These are phyloP conservation scores for Chitala chitala DNA, from an alignment of 2,113 vertebrate genomes.

Conservation along the genomic window DNA sequence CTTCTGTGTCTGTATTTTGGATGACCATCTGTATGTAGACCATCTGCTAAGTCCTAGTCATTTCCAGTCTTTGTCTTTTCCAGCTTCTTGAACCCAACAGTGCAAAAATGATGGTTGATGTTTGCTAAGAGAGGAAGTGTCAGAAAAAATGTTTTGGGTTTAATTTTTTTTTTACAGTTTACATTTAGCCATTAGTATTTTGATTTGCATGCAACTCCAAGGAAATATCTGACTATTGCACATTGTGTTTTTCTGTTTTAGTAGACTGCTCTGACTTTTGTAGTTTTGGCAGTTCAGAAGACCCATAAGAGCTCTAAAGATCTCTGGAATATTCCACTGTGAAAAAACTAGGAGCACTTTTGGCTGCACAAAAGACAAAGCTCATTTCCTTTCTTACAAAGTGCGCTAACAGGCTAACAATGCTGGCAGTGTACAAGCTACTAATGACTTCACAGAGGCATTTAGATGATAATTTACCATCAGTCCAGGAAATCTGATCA, in stretches of 20 bases:
- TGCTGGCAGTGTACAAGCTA: not conserved
- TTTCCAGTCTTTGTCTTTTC: too few relatives aligned
- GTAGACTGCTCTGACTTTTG: not conserved
- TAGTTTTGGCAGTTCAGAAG: too few relatives aligned
- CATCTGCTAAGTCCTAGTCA: too few relatives aligned
- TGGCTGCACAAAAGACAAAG: not conserved
- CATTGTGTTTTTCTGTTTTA: not conserved
- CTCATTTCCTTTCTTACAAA: not conserved
- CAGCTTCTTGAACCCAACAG: too few relatives aligned
- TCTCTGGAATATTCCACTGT: not conserved
- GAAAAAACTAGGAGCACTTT: not conserved
- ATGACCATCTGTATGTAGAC: not conserved
- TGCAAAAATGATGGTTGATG: too few relatives aligned
- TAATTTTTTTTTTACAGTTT: not conserved
- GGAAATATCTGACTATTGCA: not conserved
- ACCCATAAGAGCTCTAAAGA: too few relatives aligned
- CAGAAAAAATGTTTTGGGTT: not conserved
- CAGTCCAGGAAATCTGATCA: not conserved
- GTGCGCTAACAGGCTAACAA: not conserved
- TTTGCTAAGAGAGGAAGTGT: too few relatives aligned
- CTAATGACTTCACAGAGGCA: not conserved
- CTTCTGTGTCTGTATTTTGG: not conserved
- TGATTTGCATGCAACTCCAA: not conserved
- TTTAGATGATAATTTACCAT: not conserved
- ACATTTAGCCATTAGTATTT: not conserved